These are phyloP conservation scores for Ramphastos sulfuratus DNA, from an alignment of 2,113 vertebrate species.

Conservation along the genomic window DNA sequence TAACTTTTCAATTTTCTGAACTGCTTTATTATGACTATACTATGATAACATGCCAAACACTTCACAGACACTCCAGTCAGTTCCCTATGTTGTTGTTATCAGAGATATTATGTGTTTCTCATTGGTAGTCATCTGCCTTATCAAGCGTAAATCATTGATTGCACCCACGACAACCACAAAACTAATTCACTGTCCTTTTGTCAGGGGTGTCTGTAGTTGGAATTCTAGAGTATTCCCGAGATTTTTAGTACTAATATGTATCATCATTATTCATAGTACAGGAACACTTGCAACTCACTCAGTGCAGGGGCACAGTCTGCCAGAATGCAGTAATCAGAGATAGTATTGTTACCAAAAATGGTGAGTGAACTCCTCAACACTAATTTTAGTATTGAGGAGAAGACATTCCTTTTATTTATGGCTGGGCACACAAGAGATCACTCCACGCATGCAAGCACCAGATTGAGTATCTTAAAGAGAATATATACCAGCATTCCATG, in stretches of 20 bases:
- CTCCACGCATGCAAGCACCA: too few species aligned
- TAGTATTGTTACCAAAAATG: too few species aligned
- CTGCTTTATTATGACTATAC: not conserved
- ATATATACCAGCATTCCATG: too few species aligned
- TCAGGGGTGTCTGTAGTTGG: not conserved
- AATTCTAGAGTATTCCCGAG: not conserved
- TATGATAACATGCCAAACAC: not conserved
- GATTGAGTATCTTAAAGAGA: too few species aligned
- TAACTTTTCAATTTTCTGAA: not conserved
- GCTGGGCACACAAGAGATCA: too few species aligned
- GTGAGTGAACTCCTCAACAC: too few species aligned
- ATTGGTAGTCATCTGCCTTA: not conserved
- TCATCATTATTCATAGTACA: not conserved
- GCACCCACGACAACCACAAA: not conserved
- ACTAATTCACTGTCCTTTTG: not conserved
- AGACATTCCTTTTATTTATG: too few species aligned
- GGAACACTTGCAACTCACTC: not conserved
- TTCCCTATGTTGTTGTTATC: not conserved
- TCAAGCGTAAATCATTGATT: not conserved
- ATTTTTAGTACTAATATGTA: not conserved
- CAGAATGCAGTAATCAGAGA: not conserved
- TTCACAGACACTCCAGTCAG: not conserved
- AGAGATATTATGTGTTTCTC: not conserved
- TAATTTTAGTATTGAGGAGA: too few species aligned
- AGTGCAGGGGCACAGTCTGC: not conserved